Evolutionary conservation across 2,888 invertebrate species (phyloP), one percentile per base, ranked within the genome.

Genomic region (Athalia cordata): DNA sequence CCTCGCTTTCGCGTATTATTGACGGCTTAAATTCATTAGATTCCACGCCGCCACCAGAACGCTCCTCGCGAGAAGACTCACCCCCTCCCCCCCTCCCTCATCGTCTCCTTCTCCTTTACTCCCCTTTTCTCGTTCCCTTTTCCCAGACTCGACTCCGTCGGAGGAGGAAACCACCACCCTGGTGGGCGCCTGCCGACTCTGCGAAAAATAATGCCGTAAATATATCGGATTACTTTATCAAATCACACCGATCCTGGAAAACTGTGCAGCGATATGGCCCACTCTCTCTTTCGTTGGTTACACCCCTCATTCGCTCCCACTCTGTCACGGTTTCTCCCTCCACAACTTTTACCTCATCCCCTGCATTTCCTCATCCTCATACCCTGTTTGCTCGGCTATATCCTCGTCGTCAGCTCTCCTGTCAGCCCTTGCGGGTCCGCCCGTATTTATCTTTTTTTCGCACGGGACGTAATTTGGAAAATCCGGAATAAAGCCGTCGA

Each of bases 21-120:
- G 83, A 83, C 83, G 82, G 84, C 81, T 84, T 83, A 82, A 85
- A 85, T 85, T 85, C 85, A 85, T 85, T 85, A 85, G 84, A 83
- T 83, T 81, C 80, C 82, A 70, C 75, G 80, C 66, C 65, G 74
- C 72, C 78, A 70, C 80, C 55, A n/a, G 66, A 77, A 59, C 57
- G 65, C 50, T 47, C 7, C n/a, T 29, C 29, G 29, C 4, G 67
- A 50, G 67, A 47, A 4, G 67, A 47, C 5, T n/a, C 47, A 4
- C 6, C 6, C 67, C 50, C 45, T 13, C 50, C 11, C 6, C 6
- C 67, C 50, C 45, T 13, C 50, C 11, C 45, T 67, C 4, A 29
- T 29, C 29, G 29, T 29, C 29, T 29, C 29, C 29, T 29, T 29
- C 29, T 29, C 29, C 29, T 29, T 29, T 29, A 29, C 29, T 29